Conservation (phyloP, 2,888 invertebrate genomes). For the Sepiola atlantica region DNA sequence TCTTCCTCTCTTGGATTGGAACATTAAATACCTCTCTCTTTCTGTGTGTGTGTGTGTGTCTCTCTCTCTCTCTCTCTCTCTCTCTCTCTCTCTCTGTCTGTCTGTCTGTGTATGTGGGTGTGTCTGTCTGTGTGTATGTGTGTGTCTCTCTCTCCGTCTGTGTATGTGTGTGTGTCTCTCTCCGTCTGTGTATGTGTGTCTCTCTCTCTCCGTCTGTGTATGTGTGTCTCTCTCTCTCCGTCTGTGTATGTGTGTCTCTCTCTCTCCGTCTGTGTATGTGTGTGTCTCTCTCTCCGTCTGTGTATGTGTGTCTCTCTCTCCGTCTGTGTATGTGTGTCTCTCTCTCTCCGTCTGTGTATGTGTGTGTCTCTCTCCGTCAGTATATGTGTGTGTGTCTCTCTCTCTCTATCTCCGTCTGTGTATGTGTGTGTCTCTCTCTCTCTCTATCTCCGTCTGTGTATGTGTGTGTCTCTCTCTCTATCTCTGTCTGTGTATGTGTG, state of each 20-base stretch:
- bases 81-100: background rate
- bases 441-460: too few species aligned
- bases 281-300: background rate
- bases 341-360: background rate
- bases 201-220: background rate
- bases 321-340: too few species aligned
- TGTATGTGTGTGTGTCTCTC: too few species aligned
- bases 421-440: too few species aligned
- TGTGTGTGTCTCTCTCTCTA: background rate
- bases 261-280: too few species aligned
- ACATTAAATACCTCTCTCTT: background rate
- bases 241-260: too few species aligned
- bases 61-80: slow-evolving; percentile 35
- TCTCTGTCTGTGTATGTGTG: background rate
- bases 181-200: background rate
- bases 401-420: background rate
- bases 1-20: background rate
- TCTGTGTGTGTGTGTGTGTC: background rate
- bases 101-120: background rate
- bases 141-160: too few species aligned
- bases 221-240: background rate
- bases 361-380: background rate
- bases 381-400: background rate
- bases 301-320: background rate
- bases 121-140: slow-evolving; percentile 34